Base-by-base conservation (phyloP, 1,140 invertebrate genomes). In the Ruditapes philippinarum region DNA sequence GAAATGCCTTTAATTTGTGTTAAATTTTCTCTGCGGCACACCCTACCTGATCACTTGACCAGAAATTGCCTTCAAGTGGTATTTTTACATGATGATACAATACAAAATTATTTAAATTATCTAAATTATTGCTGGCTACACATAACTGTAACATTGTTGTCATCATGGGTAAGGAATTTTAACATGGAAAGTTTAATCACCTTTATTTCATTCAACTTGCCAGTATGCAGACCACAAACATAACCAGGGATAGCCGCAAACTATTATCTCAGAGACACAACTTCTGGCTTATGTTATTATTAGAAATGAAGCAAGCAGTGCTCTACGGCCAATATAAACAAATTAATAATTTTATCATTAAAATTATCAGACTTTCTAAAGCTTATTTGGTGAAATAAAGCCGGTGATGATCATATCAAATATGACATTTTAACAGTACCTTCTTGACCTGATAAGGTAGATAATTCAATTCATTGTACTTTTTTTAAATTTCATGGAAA, bases 161-260 rank as follows among this genome's bases (percentile, higher is more conserved):
- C 65, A 70, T 70, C 65, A 38, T 4, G n/a, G 7, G 12, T 12
- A 19, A 19, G 33, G 65, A 70, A 70, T 70, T 11, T 70, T 70
- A 38, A 31, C 65, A 70, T 19, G 36, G 36, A 70, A 70, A 70
- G 65, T 70, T 70, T 70, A 70, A 70, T 40, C 33, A 38, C 65
- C 65, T 36, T 19, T 9, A 70, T 25, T 70, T 28, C 65, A 70
- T 70, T 70, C 33, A 70, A 70, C 65, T 70, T 14, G 36, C 36
- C 65, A 70, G 38, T 38, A n/a, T n/a, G 38, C 65, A 1, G 17
- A 70, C 65, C 65, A 40, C 65, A 70, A 70, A 70, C 33, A 70
- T 70, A 70, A 70, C 65, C 38, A 3, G 36, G 65, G 65, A 70
- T 4, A 70, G 28, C 65, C 65, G 38, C 65, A 70, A 2, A 38